Conservation (phyloP, 23 tunicate species). For the Corella eumyota region DNA sequence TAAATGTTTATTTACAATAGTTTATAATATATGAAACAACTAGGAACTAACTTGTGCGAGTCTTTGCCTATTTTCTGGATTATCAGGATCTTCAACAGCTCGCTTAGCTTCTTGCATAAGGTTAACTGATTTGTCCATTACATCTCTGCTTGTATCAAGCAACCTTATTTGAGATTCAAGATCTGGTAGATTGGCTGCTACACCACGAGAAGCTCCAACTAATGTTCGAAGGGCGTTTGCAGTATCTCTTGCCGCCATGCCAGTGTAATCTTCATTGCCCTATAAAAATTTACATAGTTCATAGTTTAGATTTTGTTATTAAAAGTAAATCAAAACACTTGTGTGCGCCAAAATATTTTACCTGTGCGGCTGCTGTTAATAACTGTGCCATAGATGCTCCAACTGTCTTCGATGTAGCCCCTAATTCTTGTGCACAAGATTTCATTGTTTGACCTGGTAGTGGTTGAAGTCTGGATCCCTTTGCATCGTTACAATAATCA, state of each 20-base stretch:
- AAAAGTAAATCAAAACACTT: background rate
- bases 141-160: slow-evolving; percentile 81
- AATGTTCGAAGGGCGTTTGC: slow-evolving; percentile 79
- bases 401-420: slow-evolving; percentile 78
- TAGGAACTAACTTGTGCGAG: slow-evolving; percentile 96
- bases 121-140: slow-evolving; percentile 84
- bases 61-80: slow-evolving; percentile 75
- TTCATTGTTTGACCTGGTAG: slow-evolving; percentile 92
- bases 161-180: slow-evolving; percentile 59
- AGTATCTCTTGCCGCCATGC: slow-evolving; percentile 92
- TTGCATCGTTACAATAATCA: slow-evolving; percentile 79
- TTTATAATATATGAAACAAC: too few relatives aligned
- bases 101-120: slow-evolving; percentile 84
- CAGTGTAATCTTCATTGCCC: slow-evolving; percentile 97
- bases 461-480: slow-evolving; percentile 55
- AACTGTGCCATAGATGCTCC: slow-evolving; percentile 93
- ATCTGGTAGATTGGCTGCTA: slow-evolving; percentile 82
- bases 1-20: too few relatives aligned
- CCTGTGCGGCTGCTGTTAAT: slow-evolving; percentile 94
- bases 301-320: background rate
- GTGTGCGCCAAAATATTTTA: background rate
- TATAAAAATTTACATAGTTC: slow-evolving; percentile 6
- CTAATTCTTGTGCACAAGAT: slow-evolving; percentile 89
- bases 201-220: slow-evolving; percentile 85
- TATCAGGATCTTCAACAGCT: slow-evolving; percentile 83